A percentile compares a stretch with the other conserved stretches of the same genome.
These are phyloP conservation scores for Dromius quadrimaculatus DNA, from an alignment of 2,888 invertebrate species.

Conservation along the genomic window DNA sequence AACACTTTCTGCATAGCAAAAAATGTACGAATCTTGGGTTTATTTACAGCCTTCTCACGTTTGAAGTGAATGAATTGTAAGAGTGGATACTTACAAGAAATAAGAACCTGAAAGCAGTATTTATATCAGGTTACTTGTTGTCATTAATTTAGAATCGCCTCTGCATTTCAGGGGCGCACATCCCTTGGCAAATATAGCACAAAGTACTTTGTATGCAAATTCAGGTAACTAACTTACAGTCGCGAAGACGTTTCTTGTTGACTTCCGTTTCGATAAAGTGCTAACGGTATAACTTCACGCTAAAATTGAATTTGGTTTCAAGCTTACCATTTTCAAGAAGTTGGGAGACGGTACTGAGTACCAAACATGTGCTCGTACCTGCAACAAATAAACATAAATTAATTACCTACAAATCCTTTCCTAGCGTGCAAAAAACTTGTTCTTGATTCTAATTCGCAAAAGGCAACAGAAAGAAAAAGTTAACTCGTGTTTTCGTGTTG, in stretches of 20 bases:
- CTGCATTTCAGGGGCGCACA: slow-evolving; percentile 10
- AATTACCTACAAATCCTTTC: slow-evolving; percentile 4
- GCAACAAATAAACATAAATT: slow-evolving; percentile 17
- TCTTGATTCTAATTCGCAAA: background rate
- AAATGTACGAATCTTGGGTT: background rate
- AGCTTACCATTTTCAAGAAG: slow-evolving; percentile 13
- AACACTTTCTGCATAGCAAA: slow-evolving; percentile 30
- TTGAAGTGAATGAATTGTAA: slow-evolving; percentile 1
- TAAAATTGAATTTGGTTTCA: background rate
- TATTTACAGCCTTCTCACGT: slow-evolving; percentile 31
- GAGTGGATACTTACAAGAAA: background rate
- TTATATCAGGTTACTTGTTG: too few relatives aligned
- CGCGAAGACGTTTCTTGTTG: slow-evolving; percentile 21
- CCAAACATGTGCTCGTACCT: background rate
- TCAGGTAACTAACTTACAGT: slow-evolving; percentile 22
- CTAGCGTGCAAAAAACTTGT: slow-evolving; percentile 5
- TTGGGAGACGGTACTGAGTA: background rate
- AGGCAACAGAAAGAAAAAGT: slow-evolving; percentile 25
- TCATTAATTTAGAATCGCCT: too few relatives aligned
- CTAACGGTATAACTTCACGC: slow-evolving; percentile 8
- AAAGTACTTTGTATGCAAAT: slow-evolving; percentile 20
- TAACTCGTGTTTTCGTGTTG: slow-evolving; percentile 3
- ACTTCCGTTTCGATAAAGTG: slow-evolving; percentile 21
- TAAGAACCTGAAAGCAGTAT: too few relatives aligned
- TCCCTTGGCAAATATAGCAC: background rate